A percentile compares a stretch with the other conserved stretches of the same genome.
Evolutionary conservation across 1,140 invertebrate genomes (phyloP).

Genomic region (Rhagoletis zephyria): DNA sequence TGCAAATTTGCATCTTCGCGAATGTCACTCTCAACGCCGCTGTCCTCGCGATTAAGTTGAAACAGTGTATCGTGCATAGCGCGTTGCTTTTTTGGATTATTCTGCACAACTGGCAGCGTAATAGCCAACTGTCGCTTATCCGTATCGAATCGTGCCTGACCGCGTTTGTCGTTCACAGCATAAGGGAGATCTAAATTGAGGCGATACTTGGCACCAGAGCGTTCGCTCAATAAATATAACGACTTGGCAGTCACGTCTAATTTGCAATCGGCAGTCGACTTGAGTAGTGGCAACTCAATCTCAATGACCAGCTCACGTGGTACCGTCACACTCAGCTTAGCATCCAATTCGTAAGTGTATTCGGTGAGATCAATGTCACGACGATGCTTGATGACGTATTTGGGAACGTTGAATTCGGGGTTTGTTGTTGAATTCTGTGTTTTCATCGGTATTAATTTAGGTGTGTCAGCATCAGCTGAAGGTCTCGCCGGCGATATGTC

Average conservation of each 20-base stretch:
- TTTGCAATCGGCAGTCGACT: conserved; percentile 81
- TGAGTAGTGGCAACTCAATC: conserved; percentile 86
- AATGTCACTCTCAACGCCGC: conserved; percentile 82
- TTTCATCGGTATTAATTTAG: conserved; percentile 65
- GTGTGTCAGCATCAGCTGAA: conserved; percentile 53
- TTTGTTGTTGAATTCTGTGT: conserved; percentile 40
- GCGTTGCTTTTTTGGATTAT: conserved; percentile 62
- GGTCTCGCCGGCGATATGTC: conserved; percentile 64
- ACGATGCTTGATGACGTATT: conserved; percentile 86
- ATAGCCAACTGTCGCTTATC: conserved; percentile 82
- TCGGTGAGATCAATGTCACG: conserved; percentile 88
- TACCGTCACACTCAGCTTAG: conserved; percentile 81
- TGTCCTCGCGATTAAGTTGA: conserved; percentile 77
- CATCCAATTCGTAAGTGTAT: conserved; percentile 80
- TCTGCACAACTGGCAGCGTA: conserved; percentile 80
- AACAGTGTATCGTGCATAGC: conserved; percentile 70
- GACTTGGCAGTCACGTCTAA: conserved; percentile 87
- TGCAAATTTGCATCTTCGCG: conserved; percentile 58
- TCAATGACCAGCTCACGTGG: conserved; percentile 86
- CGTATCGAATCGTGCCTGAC: conserved; percentile 89
- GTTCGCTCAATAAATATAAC: conserved; percentile 81
- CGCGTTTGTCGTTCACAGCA: conserved; percentile 82
- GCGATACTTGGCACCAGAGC: conserved; percentile 84
- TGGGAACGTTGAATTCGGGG: conserved; percentile 80
- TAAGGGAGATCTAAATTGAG: conserved; percentile 86